Evolutionary conservation across 2,888 invertebrate species (phyloP).

Genomic region (Ophion ventricosus): DNA sequence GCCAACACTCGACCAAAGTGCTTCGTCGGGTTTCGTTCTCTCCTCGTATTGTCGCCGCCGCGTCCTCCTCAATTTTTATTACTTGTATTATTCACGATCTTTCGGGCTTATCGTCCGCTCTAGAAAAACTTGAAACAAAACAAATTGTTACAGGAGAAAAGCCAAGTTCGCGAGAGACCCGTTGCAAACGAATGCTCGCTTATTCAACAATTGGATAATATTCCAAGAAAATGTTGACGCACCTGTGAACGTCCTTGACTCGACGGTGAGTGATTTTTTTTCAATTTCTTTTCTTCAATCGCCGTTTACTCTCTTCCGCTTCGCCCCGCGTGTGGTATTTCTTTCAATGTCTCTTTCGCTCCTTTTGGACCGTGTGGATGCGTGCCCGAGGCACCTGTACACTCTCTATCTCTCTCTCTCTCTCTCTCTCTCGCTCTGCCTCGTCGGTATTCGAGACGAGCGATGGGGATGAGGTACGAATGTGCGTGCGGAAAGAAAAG

Average conservation of each 20-base stretch:
- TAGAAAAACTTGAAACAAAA: too few species aligned
- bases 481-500: neutral
- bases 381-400: neutral
- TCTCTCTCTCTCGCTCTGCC: neutral
- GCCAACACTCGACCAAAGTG: slow-evolving; percentile 54
- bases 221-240: slow-evolving; percentile 43
- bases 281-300: neutral
- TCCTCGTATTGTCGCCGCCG: neutral
- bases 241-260: slow-evolving; percentile 74
- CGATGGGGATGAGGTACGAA: neutral
- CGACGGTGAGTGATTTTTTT: slow-evolving; percentile 76
- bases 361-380: too few species aligned
- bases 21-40: slow-evolving; percentile 38
- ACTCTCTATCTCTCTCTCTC: neutral
- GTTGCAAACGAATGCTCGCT: neutral
- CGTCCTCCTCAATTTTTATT: slow-evolving; percentile 7
- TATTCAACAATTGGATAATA: slow-evolving; percentile 48
- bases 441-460: neutral
- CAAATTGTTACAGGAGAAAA: too few species aligned
- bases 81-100: neutral
- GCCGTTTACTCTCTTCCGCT: neutral
- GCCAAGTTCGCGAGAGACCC: neutral
- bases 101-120: neutral
- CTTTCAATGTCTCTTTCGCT: too few species aligned
- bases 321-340: neutral